Evolutionary conservation across 2,888 invertebrate species (phyloP).

Genomic region (Ariolimax columbianus): DNA sequence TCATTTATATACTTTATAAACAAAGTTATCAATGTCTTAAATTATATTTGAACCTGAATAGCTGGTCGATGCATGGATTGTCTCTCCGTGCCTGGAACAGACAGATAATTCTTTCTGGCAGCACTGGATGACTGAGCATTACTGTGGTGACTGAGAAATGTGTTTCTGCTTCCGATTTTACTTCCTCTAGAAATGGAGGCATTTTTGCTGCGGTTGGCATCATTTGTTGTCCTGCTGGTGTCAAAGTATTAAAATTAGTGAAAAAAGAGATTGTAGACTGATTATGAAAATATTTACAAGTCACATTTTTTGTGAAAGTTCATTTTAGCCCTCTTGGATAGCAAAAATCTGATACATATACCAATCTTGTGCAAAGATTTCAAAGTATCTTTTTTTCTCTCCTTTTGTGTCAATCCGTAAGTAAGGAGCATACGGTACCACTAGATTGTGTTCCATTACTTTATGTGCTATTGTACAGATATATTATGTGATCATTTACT

Average conservation of each 20-base stretch:
- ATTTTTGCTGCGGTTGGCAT: slow-evolving; percentile 56
- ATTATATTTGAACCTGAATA: slow-evolving; percentile 53
- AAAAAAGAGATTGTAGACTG: background rate
- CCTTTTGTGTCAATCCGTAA: no score
- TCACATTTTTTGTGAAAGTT: no score
- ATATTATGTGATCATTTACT: no score
- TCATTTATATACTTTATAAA: no score
- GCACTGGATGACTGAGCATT: slow-evolving; percentile 68
- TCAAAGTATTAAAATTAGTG: background rate
- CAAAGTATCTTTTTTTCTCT: no score
- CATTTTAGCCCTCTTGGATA: no score
- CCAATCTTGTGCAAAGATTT: no score
- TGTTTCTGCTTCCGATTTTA: slow-evolving; percentile 64
- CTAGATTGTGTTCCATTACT: no score
- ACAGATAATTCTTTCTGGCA: slow-evolving; percentile 57
- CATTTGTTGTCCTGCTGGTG: slow-evolving; percentile 6
- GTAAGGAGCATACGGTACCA: no score
- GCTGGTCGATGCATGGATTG: slow-evolving; percentile 30
- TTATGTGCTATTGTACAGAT: no score
- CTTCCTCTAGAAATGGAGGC: slow-evolving; percentile 59
- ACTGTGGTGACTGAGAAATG: slow-evolving; percentile 66
- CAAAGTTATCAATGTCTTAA: no score
- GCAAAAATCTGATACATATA: no score
- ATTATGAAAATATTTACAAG: background rate
- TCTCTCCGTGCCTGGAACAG: slow-evolving; percentile 51